These are phyloP conservation scores for Sorex araneus DNA, from an alignment of 2,113 vertebrate genomes.

Conservation along the genomic window DNA sequence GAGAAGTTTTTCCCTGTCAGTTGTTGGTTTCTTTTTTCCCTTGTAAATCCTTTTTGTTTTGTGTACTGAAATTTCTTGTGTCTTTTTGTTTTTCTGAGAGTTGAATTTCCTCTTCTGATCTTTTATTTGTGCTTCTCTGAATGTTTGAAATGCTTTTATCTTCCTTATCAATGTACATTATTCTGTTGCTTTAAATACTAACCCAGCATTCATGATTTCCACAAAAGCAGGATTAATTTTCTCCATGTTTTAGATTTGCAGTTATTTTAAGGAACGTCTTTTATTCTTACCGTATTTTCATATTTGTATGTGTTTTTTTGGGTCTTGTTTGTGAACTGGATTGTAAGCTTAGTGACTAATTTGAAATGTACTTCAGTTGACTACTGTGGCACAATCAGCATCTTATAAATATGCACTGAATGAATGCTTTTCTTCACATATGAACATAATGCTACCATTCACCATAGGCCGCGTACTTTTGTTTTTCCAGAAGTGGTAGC, in stretches of 20 bases:
- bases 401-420: not conserved
- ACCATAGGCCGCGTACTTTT: not conserved
- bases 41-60: not conserved
- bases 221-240: slow-evolving; percentile 51
- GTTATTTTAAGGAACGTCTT: not conserved
- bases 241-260: slow-evolving; percentile 34
- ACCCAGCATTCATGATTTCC: slow-evolving; percentile 10
- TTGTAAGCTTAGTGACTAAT: slow-evolving; percentile 36
- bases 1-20: not conserved
- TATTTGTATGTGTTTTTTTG: slow-evolving; percentile 18
- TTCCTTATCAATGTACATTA: not conserved
- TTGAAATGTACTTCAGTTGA: slow-evolving; percentile 5
- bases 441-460: not conserved
- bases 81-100: slow-evolving; percentile 10
- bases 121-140: slow-evolving; percentile 29
- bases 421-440: not conserved
- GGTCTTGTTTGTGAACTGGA: slow-evolving; percentile 35
- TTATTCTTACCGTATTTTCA: slow-evolving; percentile 14
- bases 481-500: slow-evolving; percentile 7
- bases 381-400: not conserved
- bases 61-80: not conserved
- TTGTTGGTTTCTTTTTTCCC: not conserved
- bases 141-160: slow-evolving; percentile 21
- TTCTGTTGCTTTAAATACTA: slow-evolving; percentile 55
- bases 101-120: slow-evolving; percentile 26